Evolutionary conservation across 2,888 invertebrate genomes (phyloP), one percentile per base, ranked within the genome.

Genomic region (Drosophila affinis): DNA sequence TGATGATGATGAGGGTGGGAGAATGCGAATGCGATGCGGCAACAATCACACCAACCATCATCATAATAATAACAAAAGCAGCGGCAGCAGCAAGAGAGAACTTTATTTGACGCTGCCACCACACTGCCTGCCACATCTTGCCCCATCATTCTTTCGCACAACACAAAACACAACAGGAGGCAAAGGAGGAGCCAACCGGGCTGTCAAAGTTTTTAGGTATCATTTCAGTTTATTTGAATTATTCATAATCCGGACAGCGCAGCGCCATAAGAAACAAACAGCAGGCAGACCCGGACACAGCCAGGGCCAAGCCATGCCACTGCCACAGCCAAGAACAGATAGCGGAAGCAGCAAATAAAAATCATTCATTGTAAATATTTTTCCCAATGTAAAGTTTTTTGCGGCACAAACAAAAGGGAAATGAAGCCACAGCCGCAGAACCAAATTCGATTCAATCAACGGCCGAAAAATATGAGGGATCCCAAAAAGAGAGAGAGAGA

Each of bases 151-250:
- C 62, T 34, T 6, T 59, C 55, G 3, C 24, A 24, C 24, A 49
- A 55, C 60, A 62, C 55, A 55, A 24, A 12, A 9, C 18, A 51
- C 18, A 21, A 34, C 34, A 34, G 34, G 34, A 34, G 34, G 34
- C 34, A 4, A 14, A 14, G 51, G 29, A 18, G 21, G 21, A 6
- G 55, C 21, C 34, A 46, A 48, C 68, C 53, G 78, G 56, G 79
- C 79, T 81, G 87, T 84, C 83, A 84, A 84, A 87, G 79, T 84
- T 84, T 87, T 87, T 82, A 81, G 88, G 85, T 88, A 88, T 88
- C 88, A 86, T 86, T 86, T 81, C 83, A 79, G 88, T 83, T 88
- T 86, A 83, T 88, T 86, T 86, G 87, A 86, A 86, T 86, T 86
- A 86, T 86, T 86, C 85, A 86, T 86, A 86, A 86, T 86, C 87